Evolutionary conservation across 2,113 vertebrate genomes (phyloP).

Genomic region (Campylomormyrus numenius): DNA sequence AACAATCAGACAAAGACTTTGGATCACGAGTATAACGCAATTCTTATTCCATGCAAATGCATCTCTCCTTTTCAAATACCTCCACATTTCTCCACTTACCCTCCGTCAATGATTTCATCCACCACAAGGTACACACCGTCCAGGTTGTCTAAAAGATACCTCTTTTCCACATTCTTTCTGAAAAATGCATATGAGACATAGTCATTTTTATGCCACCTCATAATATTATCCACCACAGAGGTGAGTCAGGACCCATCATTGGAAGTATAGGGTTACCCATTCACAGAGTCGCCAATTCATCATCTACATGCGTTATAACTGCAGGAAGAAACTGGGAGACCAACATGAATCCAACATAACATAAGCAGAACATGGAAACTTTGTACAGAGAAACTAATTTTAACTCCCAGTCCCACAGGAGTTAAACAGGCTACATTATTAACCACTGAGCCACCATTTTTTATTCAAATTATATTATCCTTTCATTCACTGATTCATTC

Average conservation of each 20-base stretch:
- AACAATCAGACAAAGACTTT: not conserved
- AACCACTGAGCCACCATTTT: not conserved
- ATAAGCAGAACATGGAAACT: not conserved
- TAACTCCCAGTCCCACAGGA: not conserved
- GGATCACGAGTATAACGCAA: not conserved
- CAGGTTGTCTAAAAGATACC: constrained; percentile 73
- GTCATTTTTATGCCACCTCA: not conserved
- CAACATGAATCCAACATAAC: not conserved
- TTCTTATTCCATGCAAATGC: not conserved
- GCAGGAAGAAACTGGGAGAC: not conserved
- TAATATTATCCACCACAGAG: not conserved
- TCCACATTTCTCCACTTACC: constrained; percentile 51
- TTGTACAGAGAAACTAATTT: not conserved
- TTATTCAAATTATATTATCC: not conserved
- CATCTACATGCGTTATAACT: not conserved
- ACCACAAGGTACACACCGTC: constrained; percentile 71
- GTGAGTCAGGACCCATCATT: not conserved
- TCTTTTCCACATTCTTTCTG: constrained; percentile 76
- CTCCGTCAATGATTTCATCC: constrained; percentile 79
- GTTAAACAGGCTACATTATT: not conserved
- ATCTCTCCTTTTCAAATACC: not conserved
- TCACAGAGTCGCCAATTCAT: not conserved
- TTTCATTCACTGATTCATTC: not conserved
- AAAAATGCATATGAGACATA: not conserved
- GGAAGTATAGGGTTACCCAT: not conserved